Evolutionary conservation across 2,113 vertebrate genomes (phyloP).

Genomic region (Martes martes): DNA sequence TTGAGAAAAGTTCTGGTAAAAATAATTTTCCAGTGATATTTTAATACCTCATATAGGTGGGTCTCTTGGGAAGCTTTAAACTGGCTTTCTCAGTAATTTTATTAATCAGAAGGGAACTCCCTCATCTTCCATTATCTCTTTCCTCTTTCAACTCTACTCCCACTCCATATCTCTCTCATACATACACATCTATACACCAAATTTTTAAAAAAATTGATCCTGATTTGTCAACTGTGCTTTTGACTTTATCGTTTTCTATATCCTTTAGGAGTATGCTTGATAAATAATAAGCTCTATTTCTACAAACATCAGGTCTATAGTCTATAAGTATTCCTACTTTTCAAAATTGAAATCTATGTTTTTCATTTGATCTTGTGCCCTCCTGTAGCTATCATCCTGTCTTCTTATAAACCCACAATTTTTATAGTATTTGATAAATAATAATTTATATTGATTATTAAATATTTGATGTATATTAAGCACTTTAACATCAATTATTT

Average conservation of each 20-base stretch:
- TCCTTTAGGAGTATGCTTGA: not conserved
- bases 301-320: not conserved
- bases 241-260: not conserved
- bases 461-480: not conserved
- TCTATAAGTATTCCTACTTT: not conserved
- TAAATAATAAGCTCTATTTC: not conserved
- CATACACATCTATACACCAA: not conserved
- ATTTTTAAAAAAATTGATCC: not conserved
- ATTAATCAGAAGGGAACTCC: not conserved
- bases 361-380: not conserved
- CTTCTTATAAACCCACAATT: not conserved
- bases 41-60: not conserved
- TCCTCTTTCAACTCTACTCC: not conserved
- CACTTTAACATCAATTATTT: not conserved
- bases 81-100: not conserved
- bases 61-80: not conserved
- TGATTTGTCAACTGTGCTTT: not conserved
- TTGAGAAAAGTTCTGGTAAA: not conserved
- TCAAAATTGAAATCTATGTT: not conserved
- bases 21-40: conserved; percentile 41
- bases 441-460: not conserved
- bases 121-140: not conserved
- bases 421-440: not conserved
- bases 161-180: not conserved
- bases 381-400: not conserved